Conservation (phyloP, 2,888 invertebrate species). For the Drosophila picticornis region DNA sequence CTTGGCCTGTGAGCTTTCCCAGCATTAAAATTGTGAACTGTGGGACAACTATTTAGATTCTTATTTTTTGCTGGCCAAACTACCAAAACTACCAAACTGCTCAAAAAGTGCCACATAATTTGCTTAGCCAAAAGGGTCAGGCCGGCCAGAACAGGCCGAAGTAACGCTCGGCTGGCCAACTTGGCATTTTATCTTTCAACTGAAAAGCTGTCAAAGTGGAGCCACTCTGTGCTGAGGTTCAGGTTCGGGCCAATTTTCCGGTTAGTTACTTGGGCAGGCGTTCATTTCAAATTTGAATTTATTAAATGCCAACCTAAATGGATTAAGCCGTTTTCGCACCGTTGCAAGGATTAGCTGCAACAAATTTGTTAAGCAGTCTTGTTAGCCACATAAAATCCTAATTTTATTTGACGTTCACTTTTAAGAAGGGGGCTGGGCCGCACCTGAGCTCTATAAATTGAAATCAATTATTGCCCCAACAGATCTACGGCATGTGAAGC, state of each 20-base stretch:
- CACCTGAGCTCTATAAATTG: conserved; percentile 72
- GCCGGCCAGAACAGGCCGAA: conserved; percentile 24
- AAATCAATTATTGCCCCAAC: conserved; percentile 73
- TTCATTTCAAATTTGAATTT: conserved; percentile 24
- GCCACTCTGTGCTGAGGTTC: neutral
- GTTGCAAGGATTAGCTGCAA: conserved; percentile 40
- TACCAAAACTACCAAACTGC: conserved; percentile 30
- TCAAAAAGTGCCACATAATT: conserved; percentile 52
- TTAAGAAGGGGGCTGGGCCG: conserved; percentile 29
- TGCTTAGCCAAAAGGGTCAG: conserved; percentile 37
- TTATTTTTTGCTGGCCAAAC: conserved; percentile 17
- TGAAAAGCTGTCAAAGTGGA: conserved; percentile 33
- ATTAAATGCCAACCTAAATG: conserved; percentile 20
- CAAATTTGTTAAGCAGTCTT: conserved; percentile 50
- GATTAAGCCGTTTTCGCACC: conserved; percentile 26
- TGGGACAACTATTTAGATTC: conserved; percentile 16
- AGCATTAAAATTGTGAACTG: conserved; percentile 47
- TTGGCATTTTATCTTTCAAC: conserved; percentile 28
- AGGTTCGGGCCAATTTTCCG: conserved; percentile 41
- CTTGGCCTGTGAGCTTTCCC: conserved; percentile 62
- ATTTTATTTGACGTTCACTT: conserved; percentile 57
- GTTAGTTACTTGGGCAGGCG: conserved; percentile 29
- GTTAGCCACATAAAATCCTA: conserved; percentile 62
- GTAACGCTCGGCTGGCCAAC: conserved; percentile 30
- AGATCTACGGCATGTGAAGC: conserved; percentile 74